A percentile compares a stretch with the other conserved stretches of the same genome.
phyloP scores from a whole-genome alignment of 2,888 invertebrate species.

The Mesochorus sp. region DNA sequence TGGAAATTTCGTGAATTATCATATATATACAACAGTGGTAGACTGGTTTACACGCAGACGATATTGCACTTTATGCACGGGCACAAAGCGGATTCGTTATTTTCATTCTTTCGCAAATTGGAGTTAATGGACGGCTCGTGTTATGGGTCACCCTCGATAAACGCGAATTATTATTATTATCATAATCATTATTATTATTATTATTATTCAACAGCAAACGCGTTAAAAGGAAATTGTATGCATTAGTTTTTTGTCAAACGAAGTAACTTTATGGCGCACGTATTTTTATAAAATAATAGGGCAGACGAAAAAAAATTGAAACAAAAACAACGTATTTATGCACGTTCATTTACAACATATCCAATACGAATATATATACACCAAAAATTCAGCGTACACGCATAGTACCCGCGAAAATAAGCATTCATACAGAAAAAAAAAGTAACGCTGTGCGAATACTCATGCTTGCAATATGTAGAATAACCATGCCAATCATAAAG shows the following conservation, averaged over 20 bases:
- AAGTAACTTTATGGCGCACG: no score
- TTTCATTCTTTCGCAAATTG: slow-evolving; percentile 38
- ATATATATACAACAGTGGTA: not conserved
- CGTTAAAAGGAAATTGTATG: not conserved
- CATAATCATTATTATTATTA: not conserved
- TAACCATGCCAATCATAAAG: slow-evolving; percentile 42
- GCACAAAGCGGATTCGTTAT: slow-evolving; percentile 51
- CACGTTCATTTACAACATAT: not conserved
- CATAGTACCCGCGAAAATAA: no score
- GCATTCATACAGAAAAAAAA: not conserved
- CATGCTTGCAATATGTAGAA: not conserved
- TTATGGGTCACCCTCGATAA: not conserved
- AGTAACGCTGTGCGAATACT: not conserved
- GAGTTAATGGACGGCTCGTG: slow-evolving; percentile 40
- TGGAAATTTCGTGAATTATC: slow-evolving; percentile 39
- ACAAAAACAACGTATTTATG: slow-evolving; percentile 33
- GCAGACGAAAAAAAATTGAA: not conserved
- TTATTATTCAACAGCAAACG: not conserved
- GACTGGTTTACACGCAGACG: not conserved
- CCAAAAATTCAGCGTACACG: no score
- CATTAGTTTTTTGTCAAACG: no score
- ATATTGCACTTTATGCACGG: slow-evolving; percentile 36
- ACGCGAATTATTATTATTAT: not conserved
- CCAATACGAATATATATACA: slow-evolving; percentile 1
- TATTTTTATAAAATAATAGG: slow-evolving; percentile 14